A percentile compares a stretch with the other conserved stretches of the same genome.
These are phyloP conservation scores for Drosophila auraria DNA, from an alignment of 1,140 invertebrate genomes.

Conservation along the genomic window DNA sequence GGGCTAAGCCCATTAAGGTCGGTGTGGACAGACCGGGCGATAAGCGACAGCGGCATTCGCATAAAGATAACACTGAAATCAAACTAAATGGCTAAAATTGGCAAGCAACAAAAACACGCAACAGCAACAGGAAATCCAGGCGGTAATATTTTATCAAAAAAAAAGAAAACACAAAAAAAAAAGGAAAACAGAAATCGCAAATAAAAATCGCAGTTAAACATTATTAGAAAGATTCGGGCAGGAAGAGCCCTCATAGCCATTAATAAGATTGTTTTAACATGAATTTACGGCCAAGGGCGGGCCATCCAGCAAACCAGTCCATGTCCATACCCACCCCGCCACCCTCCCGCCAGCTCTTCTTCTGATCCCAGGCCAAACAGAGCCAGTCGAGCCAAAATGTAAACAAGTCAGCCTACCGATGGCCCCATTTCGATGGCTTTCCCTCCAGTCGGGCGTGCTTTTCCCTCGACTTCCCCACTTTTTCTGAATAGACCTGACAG, in stretches of 20 bases:
- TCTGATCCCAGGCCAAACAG: constrained; percentile 41
- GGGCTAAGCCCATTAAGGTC: constrained; percentile 71
- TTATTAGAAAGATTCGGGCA: constrained; percentile 63
- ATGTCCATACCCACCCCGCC: background rate
- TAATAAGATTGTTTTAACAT: constrained; percentile 83
- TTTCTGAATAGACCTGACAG: constrained; percentile 28
- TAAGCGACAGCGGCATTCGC: constrained; percentile 67
- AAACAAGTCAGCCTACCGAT: constrained; percentile 61
- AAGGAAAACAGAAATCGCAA: constrained; percentile 50
- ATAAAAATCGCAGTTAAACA: constrained; percentile 82
- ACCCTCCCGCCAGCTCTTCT: background rate
- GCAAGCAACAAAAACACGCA: constrained; percentile 50
- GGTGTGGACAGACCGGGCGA: constrained; percentile 52
- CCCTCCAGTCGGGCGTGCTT: constrained; percentile 25
- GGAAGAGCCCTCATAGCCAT: constrained; percentile 64
- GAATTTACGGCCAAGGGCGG: constrained; percentile 72
- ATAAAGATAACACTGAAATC: constrained; percentile 80
- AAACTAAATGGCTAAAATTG: constrained; percentile 83
- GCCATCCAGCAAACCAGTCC: constrained; percentile 34
- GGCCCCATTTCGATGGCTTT: constrained; percentile 45
- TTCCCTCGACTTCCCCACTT: constrained; percentile 11
- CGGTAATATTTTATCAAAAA: constrained; percentile 63
- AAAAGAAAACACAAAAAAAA: constrained; percentile 22
- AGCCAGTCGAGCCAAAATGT: constrained; percentile 58
- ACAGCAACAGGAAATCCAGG: constrained; percentile 74